These are phyloP conservation scores for Fregata magnificens DNA, from an alignment of 2,113 vertebrate genomes.

Conservation along the genomic window DNA sequence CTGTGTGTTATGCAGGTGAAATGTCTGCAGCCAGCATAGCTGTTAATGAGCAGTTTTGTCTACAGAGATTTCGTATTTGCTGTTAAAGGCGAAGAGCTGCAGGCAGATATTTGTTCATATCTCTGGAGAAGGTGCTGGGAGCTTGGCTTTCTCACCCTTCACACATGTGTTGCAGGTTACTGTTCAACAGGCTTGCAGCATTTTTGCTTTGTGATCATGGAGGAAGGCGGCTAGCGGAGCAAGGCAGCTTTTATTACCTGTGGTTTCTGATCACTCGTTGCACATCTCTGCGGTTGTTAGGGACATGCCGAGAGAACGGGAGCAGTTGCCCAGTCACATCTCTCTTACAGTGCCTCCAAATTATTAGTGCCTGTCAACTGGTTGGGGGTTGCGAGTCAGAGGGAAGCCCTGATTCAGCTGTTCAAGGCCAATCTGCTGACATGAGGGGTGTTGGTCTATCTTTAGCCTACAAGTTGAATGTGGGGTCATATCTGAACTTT, in stretches of 20 bases:
- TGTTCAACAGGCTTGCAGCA: background rate
- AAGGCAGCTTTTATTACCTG: background rate
- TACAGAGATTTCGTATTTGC: background rate
- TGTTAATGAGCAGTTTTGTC: background rate
- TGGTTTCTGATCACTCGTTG: fast-evolving
- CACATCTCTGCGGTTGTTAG: background rate
- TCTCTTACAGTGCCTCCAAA: background rate
- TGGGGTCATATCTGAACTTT: conserved; percentile 4
- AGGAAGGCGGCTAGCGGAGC: background rate
- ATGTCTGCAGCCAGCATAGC: background rate
- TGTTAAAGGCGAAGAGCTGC: background rate
- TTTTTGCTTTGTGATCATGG: background rate
- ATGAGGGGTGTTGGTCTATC: conserved; percentile 23
- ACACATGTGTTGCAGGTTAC: background rate
- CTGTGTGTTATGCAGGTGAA: background rate
- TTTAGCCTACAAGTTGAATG: conserved; percentile 17
- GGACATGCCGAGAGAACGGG: background rate
- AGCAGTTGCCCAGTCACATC: background rate
- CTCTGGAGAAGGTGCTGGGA: background rate
- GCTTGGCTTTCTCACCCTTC: background rate
- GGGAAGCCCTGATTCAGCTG: background rate
- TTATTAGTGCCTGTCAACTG: background rate
- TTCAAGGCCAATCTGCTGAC: background rate
- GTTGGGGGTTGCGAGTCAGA: background rate
- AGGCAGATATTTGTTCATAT: background rate